Evolutionary conservation across 2,113 vertebrate genomes (phyloP).

Genomic region (Hydrolagus affinis): DNA sequence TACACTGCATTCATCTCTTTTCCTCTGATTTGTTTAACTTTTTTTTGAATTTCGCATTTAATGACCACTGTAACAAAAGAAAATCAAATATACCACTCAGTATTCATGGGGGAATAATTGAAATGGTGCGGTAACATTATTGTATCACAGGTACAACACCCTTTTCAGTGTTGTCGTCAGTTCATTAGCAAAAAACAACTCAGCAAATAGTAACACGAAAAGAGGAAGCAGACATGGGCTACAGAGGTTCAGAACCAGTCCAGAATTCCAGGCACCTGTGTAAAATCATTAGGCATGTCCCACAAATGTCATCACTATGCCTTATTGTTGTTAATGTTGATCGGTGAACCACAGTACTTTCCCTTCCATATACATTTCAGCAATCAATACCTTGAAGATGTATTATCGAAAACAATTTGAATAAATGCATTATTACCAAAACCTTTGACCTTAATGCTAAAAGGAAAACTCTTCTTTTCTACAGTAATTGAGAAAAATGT

Average conservation of each 20-base stretch:
- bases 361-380: neutral
- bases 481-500: neutral
- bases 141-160: too few species aligned
- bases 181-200: neutral
- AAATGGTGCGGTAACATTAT: too few species aligned
- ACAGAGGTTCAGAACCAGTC: neutral
- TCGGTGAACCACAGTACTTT: neutral
- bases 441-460: conserved; percentile 1
- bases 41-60: too few species aligned
- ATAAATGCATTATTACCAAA: neutral
- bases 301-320: neutral
- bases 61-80: too few species aligned
- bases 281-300: neutral
- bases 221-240: too few species aligned
- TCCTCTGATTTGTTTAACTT: too few species aligned
- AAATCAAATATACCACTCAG: too few species aligned
- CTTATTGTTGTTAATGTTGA: neutral
- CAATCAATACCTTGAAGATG: neutral
- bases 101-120: too few species aligned
- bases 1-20: too few species aligned
- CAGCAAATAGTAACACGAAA: neutral
- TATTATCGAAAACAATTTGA: neutral
- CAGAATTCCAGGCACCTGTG: neutral
- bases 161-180: neutral
- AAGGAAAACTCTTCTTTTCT: neutral